phyloP scores from a whole-genome alignment of 2,888 invertebrate genomes.

The Eremobia ochroleuca region DNA sequence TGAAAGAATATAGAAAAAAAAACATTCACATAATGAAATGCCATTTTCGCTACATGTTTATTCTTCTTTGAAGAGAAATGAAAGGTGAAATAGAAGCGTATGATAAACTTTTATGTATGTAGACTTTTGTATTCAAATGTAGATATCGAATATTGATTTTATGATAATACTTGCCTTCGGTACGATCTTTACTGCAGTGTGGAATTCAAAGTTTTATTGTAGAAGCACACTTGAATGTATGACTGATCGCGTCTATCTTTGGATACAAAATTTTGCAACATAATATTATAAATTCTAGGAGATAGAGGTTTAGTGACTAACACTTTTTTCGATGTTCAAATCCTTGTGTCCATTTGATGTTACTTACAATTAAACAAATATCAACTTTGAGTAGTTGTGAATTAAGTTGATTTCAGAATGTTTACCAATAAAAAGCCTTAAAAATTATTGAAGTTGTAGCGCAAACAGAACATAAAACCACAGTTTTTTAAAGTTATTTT shows the following conservation, averaged over 20 bases:
- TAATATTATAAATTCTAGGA: not conserved
- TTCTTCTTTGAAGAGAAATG: slow-evolving; percentile 73
- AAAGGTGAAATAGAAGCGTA: slow-evolving; percentile 72
- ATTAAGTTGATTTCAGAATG: too few species aligned
- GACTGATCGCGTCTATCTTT: not conserved
- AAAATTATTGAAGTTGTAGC: too few species aligned
- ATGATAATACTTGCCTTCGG: slow-evolving; percentile 70
- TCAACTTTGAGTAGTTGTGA: too few species aligned
- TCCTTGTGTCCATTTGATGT: not conserved
- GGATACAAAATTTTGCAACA: not conserved
- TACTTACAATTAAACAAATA: not conserved
- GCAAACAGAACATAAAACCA: too few species aligned
- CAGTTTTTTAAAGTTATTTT: too few species aligned
- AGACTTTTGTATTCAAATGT: slow-evolving; percentile 75
- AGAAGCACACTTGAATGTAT: not conserved
- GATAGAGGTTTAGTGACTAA: not conserved
- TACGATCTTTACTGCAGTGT: slow-evolving; percentile 27
- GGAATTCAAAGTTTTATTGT: slow-evolving; percentile 15
- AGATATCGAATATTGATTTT: slow-evolving; percentile 78
- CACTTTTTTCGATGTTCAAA: not conserved
- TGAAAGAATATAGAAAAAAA: slow-evolving; percentile 49
- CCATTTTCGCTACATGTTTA: slow-evolving; percentile 72
- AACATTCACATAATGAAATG: slow-evolving; percentile 72
- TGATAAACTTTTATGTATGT: slow-evolving; percentile 43
- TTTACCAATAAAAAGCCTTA: too few species aligned